phyloP scores from a whole-genome alignment of 2,888 invertebrate genomes.

The Tetramorium bicarinatum region DNA sequence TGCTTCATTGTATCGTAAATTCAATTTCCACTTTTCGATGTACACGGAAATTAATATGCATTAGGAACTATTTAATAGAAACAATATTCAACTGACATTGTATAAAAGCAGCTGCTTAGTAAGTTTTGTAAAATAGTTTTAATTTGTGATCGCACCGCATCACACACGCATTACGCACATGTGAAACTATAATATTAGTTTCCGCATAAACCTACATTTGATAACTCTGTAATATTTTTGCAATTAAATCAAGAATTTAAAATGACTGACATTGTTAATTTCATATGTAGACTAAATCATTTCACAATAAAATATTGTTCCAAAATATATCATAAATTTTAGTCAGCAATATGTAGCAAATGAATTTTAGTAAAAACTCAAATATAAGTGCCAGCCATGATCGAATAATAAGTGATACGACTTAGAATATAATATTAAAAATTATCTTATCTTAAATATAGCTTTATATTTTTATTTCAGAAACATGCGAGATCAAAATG shows the following conservation, averaged over 20 bases:
- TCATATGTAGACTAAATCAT: not conserved
- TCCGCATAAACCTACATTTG: not conserved
- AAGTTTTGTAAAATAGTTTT: not conserved
- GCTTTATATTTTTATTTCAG: constrained; percentile 50
- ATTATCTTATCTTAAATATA: not conserved
- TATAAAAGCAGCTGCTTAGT: constrained; percentile 37
- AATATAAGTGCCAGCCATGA: not conserved
- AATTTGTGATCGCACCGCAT: not conserved
- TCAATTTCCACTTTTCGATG: constrained; percentile 11
- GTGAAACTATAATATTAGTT: not conserved
- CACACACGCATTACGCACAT: not conserved
- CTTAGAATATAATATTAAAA: not conserved
- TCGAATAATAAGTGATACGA: not conserved
- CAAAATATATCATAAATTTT: not conserved
- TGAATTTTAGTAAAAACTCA: too few relatives aligned
- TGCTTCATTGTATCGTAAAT: constrained; percentile 34
- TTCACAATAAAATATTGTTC: not conserved
- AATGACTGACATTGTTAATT: not conserved
- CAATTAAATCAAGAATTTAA: not conserved
- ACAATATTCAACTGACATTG: not conserved
- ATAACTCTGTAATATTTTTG: not conserved
- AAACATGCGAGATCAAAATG: constrained; percentile 52
- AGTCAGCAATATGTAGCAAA: not conserved
- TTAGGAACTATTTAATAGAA: not conserved
- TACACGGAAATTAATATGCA: constrained; percentile 35